Conservation (phyloP, 2,797 vertebrate genomes). For the Simalia tracyae region DNA sequence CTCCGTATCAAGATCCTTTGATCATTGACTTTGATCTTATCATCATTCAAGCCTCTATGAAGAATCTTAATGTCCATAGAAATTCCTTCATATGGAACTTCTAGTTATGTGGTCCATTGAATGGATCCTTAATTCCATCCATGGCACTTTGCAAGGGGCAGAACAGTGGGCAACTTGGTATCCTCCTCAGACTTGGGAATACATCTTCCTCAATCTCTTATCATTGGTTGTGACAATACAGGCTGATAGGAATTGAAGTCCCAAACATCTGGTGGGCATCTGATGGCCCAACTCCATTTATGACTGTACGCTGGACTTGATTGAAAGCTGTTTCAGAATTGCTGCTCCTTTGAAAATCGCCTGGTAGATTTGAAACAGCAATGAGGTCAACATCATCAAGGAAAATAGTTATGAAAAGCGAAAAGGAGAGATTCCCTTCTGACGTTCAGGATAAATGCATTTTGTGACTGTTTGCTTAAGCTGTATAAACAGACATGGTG, state of each 20-base stretch:
- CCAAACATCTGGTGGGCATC: not conserved
- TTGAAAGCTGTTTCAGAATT: not conserved
- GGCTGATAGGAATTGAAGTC: not conserved
- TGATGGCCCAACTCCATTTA: not conserved
- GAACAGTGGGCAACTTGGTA: not conserved
- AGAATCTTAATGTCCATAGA: not conserved
- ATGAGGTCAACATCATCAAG: not conserved
- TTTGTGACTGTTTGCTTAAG: constrained; percentile 58
- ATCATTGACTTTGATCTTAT: not conserved
- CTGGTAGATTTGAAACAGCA: not conserved
- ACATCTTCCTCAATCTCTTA: not conserved
- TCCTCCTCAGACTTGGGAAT: not conserved
- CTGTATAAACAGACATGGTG: constrained; percentile 63
- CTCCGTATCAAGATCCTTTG: not conserved
- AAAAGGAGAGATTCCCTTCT: not conserved
- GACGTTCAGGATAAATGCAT: constrained; percentile 51
- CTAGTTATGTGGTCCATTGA: not conserved
- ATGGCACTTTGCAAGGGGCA: not conserved
- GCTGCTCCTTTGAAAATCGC: not conserved
- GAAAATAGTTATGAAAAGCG: not conserved
- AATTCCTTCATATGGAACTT: not conserved
- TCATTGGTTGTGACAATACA: not conserved
- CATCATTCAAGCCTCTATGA: not conserved
- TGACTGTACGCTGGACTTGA: not conserved
- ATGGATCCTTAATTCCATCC: not conserved